Evolutionary conservation across 2,797 vertebrate genomes (phyloP), one percentile per base, ranked within the genome.

Genomic region (Meda fulgida): DNA sequence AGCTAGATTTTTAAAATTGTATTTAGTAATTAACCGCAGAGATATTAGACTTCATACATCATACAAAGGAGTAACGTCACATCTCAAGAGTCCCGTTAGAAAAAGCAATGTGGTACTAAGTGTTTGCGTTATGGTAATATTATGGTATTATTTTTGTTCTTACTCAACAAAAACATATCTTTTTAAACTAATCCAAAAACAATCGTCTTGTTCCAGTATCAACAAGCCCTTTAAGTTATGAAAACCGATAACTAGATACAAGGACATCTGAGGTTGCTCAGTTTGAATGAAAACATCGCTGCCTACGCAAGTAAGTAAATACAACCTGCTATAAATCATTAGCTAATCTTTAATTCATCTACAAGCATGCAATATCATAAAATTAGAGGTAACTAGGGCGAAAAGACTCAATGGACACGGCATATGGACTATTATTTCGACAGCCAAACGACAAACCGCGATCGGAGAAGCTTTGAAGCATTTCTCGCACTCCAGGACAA

Each of bases 231-330:
- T 36, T 55, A 76, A 36, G 48, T 34, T 8, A 4, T 65, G 21
- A 55, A 36, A 36, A 36, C 7, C 1, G 31, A 55, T 23, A 60
- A 58, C 21, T 60, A 58, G 7, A 19, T 10, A 14, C 75, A 78
- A 78, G 75, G 75, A 60, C 75, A 78, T 40, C 14, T 4, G 75
- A 78, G 75, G 75, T 40, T 60, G 75, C 40, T 60, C 4, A n/a
- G 2, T 55, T 77, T 60, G 9, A 4, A 55, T 14, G 6, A 26
- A 77, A 5, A 58, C 0, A 58, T 26, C 53, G 4, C 34, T 6
- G 14, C 26, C 26, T 65, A 16, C 2, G 9, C 23, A 60, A 26
- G 14, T 26, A 60, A 55, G 11, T 7, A 58, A 76, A 36, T 34
- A 53, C 34, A 40, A 26, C 4, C 34, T 13, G 14, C 7, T 18